Base-by-base conservation (phyloP, 2,888 invertebrate species). In the Sesamia inferens region DNA sequence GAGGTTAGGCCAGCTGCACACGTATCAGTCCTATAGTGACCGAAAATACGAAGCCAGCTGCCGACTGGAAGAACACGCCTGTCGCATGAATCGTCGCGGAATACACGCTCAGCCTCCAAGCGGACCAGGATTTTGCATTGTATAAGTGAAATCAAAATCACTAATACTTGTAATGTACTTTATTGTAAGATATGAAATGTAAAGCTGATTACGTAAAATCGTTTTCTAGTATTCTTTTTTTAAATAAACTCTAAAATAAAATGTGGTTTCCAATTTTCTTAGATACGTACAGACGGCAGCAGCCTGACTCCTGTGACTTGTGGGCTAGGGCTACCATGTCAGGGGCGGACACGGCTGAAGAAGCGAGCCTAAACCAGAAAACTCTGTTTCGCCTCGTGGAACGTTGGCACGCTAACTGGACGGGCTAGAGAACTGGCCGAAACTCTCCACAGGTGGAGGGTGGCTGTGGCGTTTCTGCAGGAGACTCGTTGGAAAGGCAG, bases 61-160 rank as follows among this genome's bases (percentile, higher is more conserved):
- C 88, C 90, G 93, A 5, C 79, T 93, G 0, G 91, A 94, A 85
- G 93, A 93, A 87, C 87, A 94, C 95, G 83, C 91, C 67, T 98
- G 98, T 89, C 95, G 98, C 64, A 97, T 98, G 97, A 96, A 97
- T 82, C 94, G 96, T 22, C 95, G 98, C 61, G 98, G 98, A 0
- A 96, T 98, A 70, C 94, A 93, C 3, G 97, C 97, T 0, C 97
- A 98, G 87, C 98, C 98, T 0, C 96, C 97, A 2, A 97, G 96
- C 88, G 98, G 97, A 0, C 97, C 98, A 0, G 97, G 97, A 55
- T 97, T 96, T 89, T 87, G 84, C 16, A 55, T 78, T 19, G 22
- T 0, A 51, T 65, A 31, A 47, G n/a, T 68, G 7, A 55, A 58
- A 22, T 19, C n/a, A 48, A 7, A 71, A 14, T 57, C 0, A 10